Conservation (phyloP, 1,140 invertebrate genomes). For the Helicoverpa armigera region DNA sequence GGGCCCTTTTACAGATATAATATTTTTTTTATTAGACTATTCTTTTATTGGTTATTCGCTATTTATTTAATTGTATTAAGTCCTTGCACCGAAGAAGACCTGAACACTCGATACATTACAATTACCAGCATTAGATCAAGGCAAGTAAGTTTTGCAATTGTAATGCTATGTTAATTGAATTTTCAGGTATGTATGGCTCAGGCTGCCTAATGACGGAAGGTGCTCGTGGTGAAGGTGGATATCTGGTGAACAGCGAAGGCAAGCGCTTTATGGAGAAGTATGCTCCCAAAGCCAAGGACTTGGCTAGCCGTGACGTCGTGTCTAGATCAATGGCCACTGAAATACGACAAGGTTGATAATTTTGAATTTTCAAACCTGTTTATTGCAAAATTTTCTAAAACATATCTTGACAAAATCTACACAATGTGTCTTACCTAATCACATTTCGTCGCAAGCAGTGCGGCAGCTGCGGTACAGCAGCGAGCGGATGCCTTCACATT, state of each 20-base stretch:
- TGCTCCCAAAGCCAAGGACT: constrained; percentile 98
- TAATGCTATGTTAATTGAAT: no score
- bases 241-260: constrained; percentile 97
- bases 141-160: no score
- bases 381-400: no score
- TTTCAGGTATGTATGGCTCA: constrained; percentile 96
- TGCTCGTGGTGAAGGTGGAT: constrained; percentile 98
- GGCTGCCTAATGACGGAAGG: constrained; percentile 99
- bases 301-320: constrained; percentile 99
- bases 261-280: constrained; percentile 99
- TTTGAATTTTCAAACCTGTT: no score
- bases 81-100: no score
- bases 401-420: no score
- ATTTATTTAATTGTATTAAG: no score
- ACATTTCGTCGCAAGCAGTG: not conserved
- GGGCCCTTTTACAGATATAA: no score
- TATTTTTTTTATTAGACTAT: no score
- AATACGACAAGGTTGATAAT: constrained; percentile 94
- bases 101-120: no score
- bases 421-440: not conserved
- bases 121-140: no score
- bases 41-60: no score
- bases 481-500: not conserved
- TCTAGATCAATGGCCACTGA: constrained; percentile 99
- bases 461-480: not conserved